Evolutionary conservation across 1,140 invertebrate species (phyloP).

Genomic region (Phthorimaea operculella): DNA sequence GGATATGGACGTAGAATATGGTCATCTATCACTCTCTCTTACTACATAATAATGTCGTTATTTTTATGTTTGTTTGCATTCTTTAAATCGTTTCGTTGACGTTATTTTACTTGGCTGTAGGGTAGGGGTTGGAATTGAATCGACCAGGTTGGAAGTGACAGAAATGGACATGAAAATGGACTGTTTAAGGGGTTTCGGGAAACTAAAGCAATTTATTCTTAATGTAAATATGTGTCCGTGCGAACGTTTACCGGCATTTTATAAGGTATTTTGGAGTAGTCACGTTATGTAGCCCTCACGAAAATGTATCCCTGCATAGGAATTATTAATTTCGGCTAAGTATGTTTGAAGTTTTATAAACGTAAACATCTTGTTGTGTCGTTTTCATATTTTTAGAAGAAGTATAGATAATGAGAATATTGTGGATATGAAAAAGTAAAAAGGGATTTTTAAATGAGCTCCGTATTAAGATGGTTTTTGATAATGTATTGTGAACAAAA

Average conservation of each 20-base stretch:
- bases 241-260: conserved; percentile 15
- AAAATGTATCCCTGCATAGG: conserved; percentile 40
- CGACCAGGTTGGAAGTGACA: no score
- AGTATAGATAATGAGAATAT: conserved; percentile 45
- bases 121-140: no score
- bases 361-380: conserved; percentile 56
- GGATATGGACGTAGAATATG: no score
- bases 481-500: conserved; percentile 58
- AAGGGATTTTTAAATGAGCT: conserved; percentile 34
- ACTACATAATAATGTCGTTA: no score
- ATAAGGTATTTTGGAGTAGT: conserved; percentile 47
- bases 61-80: no score
- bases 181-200: no score
- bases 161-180: no score
- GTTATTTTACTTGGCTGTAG: no score
- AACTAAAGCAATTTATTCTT: not conserved
- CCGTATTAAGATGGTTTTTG: conserved; percentile 37
- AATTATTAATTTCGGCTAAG: conserved; percentile 48
- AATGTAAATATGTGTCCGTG: conserved; percentile 1
- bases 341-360: conserved; percentile 44
- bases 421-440: conserved; percentile 41
- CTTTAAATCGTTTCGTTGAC: no score
- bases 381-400: conserved; percentile 59
- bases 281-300: conserved; percentile 57
- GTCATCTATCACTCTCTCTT: no score